phyloP scores from a whole-genome alignment of 1,140 invertebrate genomes.

The Drosophila santomea region DNA sequence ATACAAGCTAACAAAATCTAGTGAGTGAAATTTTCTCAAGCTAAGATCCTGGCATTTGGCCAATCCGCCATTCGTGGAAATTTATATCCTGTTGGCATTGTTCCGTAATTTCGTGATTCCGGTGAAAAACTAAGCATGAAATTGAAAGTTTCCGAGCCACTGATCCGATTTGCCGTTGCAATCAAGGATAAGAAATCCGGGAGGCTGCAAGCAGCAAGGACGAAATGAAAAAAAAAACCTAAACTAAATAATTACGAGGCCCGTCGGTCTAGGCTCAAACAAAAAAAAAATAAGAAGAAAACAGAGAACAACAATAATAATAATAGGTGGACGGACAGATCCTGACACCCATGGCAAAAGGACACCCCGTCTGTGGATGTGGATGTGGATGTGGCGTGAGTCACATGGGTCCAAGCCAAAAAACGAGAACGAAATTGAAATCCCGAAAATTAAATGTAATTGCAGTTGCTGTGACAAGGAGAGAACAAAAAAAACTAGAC shows the following conservation, averaged over 20 bases:
- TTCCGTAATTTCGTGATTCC: slow-evolving; percentile 6
- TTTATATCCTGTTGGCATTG: background rate
- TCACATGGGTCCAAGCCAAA: slow-evolving; percentile 33
- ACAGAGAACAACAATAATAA: slow-evolving; percentile 42
- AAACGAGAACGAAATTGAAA: slow-evolving; percentile 50
- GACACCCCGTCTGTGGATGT: slow-evolving; percentile 36
- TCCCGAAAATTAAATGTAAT: slow-evolving; percentile 65
- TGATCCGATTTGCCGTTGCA: slow-evolving; percentile 37
- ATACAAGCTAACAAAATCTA: no score
- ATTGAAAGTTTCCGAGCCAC: slow-evolving; percentile 65
- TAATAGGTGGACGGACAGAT: slow-evolving; percentile 34
- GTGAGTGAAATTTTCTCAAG: no score
- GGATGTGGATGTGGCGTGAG: slow-evolving; percentile 41
- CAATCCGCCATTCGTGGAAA: background rate
- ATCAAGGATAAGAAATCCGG: slow-evolving; percentile 4
- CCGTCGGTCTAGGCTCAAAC: slow-evolving; percentile 16
- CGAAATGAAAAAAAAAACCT: slow-evolving; percentile 21
- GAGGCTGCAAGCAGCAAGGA: no score
- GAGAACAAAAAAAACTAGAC: slow-evolving; percentile 64
- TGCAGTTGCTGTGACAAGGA: slow-evolving; percentile 61
- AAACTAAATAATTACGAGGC: slow-evolving; percentile 77
- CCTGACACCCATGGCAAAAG: slow-evolving; percentile 63
- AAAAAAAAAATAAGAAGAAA: slow-evolving; percentile 16
- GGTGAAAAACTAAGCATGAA: slow-evolving; percentile 42
- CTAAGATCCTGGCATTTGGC: background rate